Evolutionary conservation across 35 echinoderm and acorn worm species (phyloP).

Genomic region (Apostichopus parvimensis): DNA sequence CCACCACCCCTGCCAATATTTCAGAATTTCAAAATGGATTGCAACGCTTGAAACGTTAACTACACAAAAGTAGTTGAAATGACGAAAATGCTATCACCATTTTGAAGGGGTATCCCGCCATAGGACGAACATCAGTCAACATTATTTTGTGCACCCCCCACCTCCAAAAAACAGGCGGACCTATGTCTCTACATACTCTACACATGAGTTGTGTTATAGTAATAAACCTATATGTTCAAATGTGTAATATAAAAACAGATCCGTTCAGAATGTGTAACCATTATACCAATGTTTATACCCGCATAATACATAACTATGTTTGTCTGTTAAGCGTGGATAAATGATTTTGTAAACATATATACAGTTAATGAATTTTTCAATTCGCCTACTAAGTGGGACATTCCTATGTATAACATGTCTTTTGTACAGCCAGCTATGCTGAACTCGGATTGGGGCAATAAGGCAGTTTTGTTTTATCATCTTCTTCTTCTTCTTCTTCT

Average conservation of each 20-base stretch:
- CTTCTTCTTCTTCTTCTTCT: not conserved
- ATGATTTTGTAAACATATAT: not conserved
- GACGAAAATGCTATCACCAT: no score
- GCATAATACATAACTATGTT: not conserved
- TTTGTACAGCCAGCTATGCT: conserved; percentile 41
- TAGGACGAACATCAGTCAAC: no score
- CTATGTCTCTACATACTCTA: no score
- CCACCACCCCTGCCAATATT: no score
- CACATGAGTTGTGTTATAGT: no score
- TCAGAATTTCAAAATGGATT: no score
- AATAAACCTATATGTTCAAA: no score
- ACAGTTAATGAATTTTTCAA: not conserved
- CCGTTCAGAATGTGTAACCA: not conserved
- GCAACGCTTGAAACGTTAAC: no score
- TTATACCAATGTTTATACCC: not conserved
- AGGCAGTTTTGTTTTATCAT: conserved; percentile 42
- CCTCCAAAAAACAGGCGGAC: no score
- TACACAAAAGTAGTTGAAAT: no score
- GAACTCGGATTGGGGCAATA: conserved; percentile 36
- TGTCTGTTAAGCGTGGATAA: not conserved
- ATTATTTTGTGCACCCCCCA: no score
- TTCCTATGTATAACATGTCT: not conserved
- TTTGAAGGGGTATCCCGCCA: no score
- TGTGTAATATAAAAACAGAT: not conserved
- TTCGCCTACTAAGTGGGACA: conserved; percentile 2